Evolutionary conservation across 1,140 invertebrate species (phyloP), one percentile per base, ranked within the genome.

Genomic region (Phortica variegata): DNA sequence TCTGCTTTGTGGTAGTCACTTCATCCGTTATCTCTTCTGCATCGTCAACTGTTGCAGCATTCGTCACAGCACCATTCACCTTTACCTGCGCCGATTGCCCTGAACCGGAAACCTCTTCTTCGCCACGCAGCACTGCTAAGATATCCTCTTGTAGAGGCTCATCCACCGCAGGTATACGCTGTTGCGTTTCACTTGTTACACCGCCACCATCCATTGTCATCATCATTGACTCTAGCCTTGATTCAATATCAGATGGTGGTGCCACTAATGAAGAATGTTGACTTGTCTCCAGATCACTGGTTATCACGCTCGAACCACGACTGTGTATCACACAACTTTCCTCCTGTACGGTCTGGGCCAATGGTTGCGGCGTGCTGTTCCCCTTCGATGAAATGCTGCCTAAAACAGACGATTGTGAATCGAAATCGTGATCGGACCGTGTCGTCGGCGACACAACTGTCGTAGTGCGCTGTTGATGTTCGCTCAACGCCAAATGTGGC

Each of bases 401-500:
- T 52, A 76, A 48, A 36, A 76, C 65, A 23, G 73, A 76, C 3
- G 73, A 76, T 39, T 76, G 73, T 6, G 73, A 76, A 43, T 75
- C 73, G 8, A 76, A 76, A 34, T 76, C 73, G 50, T 65, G 65
- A 17, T 76, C 73, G 1, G 68, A 72, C 12, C 65, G 55, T 8
- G 61, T 56, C 5, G 71, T 60, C 0, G 62, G 66, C 23, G 65
- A 71, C 40, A 69, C 62, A 17, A 71, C 52, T 9, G n/a, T n/a
- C n/a, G n/a, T n/a, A n/a, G n/a, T n/a, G n/a, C n/a, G 8, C 37
- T 52, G 40, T 20, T 39, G 31, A 20, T 49, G 53, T 34, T 73
- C 81, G 76, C 52, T 79, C 3, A 63, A 39, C 65, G 49, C 78
- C 73, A 57, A 75, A 45, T 75, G 60, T 23, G 82, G 82, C 7